Evolutionary conservation across 2,797 vertebrate genomes (phyloP).

Genomic region (Spondyliosoma cantharus): DNA sequence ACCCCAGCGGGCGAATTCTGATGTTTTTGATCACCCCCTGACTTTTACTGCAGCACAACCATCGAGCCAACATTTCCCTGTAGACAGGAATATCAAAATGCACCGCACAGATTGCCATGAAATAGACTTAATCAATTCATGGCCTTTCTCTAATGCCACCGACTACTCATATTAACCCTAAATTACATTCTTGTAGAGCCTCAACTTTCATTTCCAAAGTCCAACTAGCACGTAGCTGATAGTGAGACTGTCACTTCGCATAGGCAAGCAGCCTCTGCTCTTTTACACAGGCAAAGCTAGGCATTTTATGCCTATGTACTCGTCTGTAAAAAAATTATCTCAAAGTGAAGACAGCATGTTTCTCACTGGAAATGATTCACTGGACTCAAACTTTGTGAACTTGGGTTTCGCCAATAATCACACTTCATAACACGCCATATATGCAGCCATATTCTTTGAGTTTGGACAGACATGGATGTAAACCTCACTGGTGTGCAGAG

Average conservation of each 20-base stretch:
- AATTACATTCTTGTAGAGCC: not conserved
- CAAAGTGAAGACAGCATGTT: too few relatives aligned
- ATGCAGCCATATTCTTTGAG: too few relatives aligned
- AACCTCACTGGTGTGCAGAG: too few relatives aligned
- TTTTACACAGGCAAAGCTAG: not conserved
- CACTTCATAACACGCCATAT: too few relatives aligned
- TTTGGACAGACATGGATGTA: too few relatives aligned
- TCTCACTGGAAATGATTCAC: too few relatives aligned
- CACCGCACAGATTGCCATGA: not conserved
- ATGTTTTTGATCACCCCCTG: constrained; percentile 25
- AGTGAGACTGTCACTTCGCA: constrained; percentile 1
- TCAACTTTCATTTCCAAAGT: not conserved
- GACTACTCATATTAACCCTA: not conserved
- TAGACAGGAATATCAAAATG: constrained; percentile 28
- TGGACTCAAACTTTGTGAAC: too few relatives aligned
- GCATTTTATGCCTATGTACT: not conserved
- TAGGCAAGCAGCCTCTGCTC: not conserved
- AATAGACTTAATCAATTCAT: not conserved
- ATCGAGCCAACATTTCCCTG: constrained; percentile 20
- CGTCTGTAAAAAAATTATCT: too few relatives aligned
- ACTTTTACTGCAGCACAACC: constrained; percentile 16
- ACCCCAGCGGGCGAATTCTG: constrained; percentile 19
- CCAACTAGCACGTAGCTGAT: not conserved
- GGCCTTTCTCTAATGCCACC: not conserved
- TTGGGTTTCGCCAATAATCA: too few relatives aligned